phyloP scores from a whole-genome alignment of 1,140 invertebrate species.

The Psix sp. region DNA sequence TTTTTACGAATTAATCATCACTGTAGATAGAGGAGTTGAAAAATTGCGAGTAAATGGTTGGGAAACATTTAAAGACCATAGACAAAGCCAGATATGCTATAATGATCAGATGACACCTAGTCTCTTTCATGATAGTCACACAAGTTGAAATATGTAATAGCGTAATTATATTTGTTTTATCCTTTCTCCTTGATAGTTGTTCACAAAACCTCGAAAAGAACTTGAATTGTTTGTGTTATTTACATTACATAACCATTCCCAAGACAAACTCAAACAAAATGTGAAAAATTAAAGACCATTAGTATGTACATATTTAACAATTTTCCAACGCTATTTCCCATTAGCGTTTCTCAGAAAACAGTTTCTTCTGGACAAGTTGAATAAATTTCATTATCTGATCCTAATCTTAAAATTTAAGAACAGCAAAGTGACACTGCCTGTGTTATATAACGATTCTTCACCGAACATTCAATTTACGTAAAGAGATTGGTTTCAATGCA shows the following conservation, averaged over 20 bases:
- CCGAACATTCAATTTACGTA: no score
- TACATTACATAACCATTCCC: conserved; percentile 27
- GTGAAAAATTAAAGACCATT: conserved; percentile 29
- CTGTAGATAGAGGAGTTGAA: no score
- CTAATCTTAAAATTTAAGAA: conserved; percentile 23
- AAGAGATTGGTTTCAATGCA: no score
- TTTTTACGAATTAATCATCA: no score
- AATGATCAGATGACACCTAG: conserved; percentile 14
- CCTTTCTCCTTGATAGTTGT: conserved; percentile 24
- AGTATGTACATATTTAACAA: conserved; percentile 33
- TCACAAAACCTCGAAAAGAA: conserved; percentile 14
- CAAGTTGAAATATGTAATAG: conserved; percentile 27
- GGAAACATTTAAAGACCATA: no score
- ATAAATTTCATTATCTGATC: conserved; percentile 22
- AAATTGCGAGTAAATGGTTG: no score
- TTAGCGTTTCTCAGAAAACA: conserved; percentile 17
- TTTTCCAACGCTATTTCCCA: conserved; percentile 32
- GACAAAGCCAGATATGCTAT: no score
- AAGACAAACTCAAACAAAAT: conserved; percentile 9
- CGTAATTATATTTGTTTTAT: conserved; percentile 33
- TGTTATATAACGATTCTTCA: no score
- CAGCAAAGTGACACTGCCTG: no score
- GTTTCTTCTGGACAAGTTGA: conserved; percentile 4
- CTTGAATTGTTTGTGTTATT: conserved; percentile 33
- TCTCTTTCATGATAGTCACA: conserved; percentile 35